phyloP scores from a whole-genome alignment of 2,888 invertebrate species.

The Hydropsyche betteni region DNA sequence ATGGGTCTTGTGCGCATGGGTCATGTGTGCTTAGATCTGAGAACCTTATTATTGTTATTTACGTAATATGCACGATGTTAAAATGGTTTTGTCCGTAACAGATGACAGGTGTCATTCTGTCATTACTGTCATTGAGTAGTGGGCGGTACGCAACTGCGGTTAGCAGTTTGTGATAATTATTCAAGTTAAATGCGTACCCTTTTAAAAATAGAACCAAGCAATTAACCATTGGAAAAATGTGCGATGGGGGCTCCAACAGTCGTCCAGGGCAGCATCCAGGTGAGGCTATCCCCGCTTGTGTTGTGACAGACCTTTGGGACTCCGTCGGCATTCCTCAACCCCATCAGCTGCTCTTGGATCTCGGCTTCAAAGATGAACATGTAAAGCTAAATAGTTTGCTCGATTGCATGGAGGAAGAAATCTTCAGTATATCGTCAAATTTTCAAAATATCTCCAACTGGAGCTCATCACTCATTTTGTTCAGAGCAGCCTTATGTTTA shows the following conservation, averaged over 20 bases:
- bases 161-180: no score
- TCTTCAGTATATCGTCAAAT: constrained; percentile 51
- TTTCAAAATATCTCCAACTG: constrained; percentile 43
- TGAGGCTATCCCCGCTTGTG: background rate
- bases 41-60: no score
- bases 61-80: no score
- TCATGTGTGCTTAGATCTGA: no score
- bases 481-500: constrained; percentile 73
- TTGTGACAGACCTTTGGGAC: constrained; percentile 78
- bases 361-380: constrained; percentile 71
- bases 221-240: background rate
- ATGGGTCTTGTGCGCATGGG: no score
- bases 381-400: constrained; percentile 72
- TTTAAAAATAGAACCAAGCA: no score
- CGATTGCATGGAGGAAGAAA: constrained; percentile 75
- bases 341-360: constrained; percentile 70
- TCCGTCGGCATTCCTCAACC: constrained; percentile 73
- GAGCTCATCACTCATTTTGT: constrained; percentile 55
- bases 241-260: background rate
- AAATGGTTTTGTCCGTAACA: no score
- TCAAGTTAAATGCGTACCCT: no score
- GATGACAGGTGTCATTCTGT: no score
- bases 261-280: constrained; percentile 55
- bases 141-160: no score
- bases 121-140: no score